Percentiles rank a stretch among this genome's conserved stretches.
phyloP scores from a whole-genome alignment of 2,113 vertebrate genomes.

The Pachypanchax playfairii region DNA sequence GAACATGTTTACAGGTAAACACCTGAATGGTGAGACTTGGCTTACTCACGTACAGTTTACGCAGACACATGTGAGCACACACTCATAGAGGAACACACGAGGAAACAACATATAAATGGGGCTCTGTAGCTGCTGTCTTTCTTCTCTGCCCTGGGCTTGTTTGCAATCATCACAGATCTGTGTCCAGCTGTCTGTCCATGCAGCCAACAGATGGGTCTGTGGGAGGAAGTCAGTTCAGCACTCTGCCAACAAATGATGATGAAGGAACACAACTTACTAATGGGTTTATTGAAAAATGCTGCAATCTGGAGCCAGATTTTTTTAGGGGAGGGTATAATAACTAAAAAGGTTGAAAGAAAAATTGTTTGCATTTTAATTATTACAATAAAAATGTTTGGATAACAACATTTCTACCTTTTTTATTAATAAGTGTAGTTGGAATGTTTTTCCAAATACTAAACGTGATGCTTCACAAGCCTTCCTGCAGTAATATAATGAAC shows the following conservation, averaged over 20 bases:
- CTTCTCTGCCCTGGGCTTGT: constrained; percentile 1
- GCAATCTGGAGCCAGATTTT: constrained; percentile 1
- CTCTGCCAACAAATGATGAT: constrained; percentile 35
- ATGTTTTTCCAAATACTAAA: not conserved
- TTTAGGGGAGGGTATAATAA: not conserved
- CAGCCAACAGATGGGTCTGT: constrained; percentile 39
- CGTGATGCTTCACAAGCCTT: no score
- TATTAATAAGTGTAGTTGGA: no score
- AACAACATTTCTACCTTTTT: no score
- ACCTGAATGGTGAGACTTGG: not conserved
- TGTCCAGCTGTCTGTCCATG: constrained; percentile 49
- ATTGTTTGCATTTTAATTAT: not conserved
- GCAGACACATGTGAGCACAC: not conserved
- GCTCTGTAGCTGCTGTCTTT: constrained; percentile 1
- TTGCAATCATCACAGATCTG: constrained; percentile 31
- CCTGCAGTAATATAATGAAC: no score
- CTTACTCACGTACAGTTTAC: not conserved
- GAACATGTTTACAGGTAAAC: not conserved
- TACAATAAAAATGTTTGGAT: not conserved
- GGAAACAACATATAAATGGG: constrained; percentile 16
- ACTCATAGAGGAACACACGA: not conserved
- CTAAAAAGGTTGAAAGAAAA: not conserved
- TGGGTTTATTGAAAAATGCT: constrained; percentile 27
- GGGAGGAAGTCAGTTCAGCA: constrained; percentile 31
- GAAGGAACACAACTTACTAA: constrained; percentile 12